phyloP scores from a whole-genome alignment of 2,113 vertebrate species.

The Peromyscus polionotus region DNA sequence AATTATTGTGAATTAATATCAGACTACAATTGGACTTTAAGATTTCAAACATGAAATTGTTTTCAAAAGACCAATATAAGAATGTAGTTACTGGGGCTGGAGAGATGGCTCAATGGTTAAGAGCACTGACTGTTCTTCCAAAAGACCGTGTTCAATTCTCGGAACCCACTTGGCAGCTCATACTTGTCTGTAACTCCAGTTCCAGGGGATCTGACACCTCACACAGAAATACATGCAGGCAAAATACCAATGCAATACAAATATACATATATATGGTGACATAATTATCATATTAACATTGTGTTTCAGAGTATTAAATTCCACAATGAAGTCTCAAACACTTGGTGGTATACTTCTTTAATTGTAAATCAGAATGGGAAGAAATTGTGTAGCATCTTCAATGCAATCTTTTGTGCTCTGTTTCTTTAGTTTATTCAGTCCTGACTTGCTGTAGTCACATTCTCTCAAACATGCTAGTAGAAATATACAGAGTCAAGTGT shows the following conservation, averaged over 20 bases:
- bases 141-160: neutral
- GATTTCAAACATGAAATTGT: neutral
- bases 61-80: constrained; percentile 35
- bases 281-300: neutral
- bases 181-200: neutral
- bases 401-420: neutral
- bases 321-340: neutral
- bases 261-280: neutral
- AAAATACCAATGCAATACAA: neutral
- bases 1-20: neutral
- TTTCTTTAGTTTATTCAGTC: neutral
- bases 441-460: constrained; percentile 40
- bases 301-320: neutral
- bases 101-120: neutral
- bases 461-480: constrained; percentile 40
- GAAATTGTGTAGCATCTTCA: neutral
- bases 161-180: neutral
- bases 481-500: constrained; percentile 50
- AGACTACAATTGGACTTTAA: constrained; percentile 12
- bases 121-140: neutral
- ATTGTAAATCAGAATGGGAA: neutral
- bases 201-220: neutral
- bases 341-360: neutral
- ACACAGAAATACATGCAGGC: neutral
- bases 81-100: neutral